Conservation (phyloP, 2,113 vertebrate species). For the Coptodon rendalli region DNA sequence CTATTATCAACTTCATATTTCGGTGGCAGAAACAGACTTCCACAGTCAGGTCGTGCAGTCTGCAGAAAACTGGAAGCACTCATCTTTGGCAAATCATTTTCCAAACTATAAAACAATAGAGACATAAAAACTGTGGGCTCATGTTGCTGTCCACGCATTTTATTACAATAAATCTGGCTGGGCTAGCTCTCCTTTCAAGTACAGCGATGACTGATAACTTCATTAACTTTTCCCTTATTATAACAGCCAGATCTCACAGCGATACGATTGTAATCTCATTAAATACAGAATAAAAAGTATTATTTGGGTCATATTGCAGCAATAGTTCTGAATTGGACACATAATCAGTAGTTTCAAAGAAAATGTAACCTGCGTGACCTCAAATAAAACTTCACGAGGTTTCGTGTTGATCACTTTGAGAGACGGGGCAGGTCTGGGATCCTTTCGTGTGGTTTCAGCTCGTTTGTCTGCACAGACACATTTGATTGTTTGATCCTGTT, state of each 20-base stretch:
- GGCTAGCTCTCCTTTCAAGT: not conserved
- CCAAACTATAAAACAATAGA: not conserved
- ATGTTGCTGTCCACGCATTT: not conserved
- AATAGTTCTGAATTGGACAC: not conserved
- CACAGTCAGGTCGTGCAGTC: not conserved
- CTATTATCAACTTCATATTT: not conserved
- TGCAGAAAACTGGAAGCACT: not conserved
- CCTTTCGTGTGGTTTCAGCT: not conserved
- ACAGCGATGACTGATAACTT: not conserved
- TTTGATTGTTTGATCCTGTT: not conserved
- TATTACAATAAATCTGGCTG: not conserved
- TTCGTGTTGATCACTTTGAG: fast-evolving
- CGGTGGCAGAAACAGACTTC: fast-evolving
- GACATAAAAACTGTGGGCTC: not conserved
- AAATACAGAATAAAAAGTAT: not conserved
- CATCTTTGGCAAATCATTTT: not conserved
- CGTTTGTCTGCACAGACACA: not conserved
- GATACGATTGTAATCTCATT: not conserved
- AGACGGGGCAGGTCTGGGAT: fast-evolving
- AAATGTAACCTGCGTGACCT: not conserved
- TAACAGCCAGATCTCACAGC: not conserved
- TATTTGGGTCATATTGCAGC: not conserved
- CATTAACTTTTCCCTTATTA: not conserved
- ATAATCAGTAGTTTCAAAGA: not conserved
- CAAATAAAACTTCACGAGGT: not conserved